Evolutionary conservation across 2,113 vertebrate genomes (phyloP).

Genomic region (Cynocephalus volans): DNA sequence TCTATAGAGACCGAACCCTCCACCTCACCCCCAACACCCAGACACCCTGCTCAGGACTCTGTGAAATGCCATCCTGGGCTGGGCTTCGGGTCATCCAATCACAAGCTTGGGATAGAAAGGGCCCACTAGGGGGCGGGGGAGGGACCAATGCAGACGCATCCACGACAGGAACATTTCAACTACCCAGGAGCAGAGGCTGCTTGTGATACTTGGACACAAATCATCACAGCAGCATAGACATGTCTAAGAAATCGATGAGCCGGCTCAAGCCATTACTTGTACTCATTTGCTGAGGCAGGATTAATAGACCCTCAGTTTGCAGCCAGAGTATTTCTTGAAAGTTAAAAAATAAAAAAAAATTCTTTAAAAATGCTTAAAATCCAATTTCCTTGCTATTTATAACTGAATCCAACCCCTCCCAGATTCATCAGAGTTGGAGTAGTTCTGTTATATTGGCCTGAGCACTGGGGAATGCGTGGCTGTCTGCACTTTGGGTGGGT

Average conservation of each 20-base stretch:
- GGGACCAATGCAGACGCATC: neutral
- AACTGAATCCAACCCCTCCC: neutral
- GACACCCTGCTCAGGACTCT: neutral
- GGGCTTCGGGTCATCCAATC: neutral
- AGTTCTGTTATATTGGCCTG: neutral
- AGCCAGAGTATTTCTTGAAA: neutral
- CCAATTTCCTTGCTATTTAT: neutral
- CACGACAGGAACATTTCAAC: neutral
- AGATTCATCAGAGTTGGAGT: neutral
- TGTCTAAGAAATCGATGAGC: neutral
- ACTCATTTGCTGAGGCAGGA: neutral
- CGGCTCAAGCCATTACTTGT: neutral
- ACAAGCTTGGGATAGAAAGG: neutral
- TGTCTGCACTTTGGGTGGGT: neutral
- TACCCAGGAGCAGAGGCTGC: neutral
- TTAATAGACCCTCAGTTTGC: neutral
- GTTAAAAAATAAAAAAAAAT: neutral
- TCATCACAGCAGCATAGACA: too few relatives aligned
- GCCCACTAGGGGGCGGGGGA: neutral
- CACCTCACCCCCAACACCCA: neutral
- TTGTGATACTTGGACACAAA: neutral
- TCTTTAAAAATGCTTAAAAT: neutral
- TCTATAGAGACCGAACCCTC: neutral
- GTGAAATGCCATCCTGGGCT: neutral
- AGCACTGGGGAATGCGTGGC: neutral